Evolutionary conservation across 2,888 invertebrate genomes (phyloP).

Genomic region (Mythimna impura): DNA sequence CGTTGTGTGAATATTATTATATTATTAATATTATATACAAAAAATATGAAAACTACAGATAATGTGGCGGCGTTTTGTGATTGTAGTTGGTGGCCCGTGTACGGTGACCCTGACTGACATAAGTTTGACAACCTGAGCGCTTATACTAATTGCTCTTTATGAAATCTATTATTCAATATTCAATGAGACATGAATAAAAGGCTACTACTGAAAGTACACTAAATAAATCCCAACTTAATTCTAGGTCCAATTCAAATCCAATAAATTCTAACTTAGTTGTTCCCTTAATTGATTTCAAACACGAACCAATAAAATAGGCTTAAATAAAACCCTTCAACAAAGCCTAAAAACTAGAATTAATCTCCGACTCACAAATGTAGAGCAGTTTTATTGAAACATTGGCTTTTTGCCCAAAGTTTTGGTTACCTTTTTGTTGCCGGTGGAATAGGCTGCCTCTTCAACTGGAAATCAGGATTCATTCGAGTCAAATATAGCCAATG

Average conservation of each 20-base stretch:
- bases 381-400: neutral
- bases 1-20: too few species aligned
- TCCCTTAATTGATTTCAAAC: constrained; percentile 2
- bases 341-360: neutral
- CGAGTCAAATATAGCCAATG: too few species aligned
- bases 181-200: neutral
- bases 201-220: neutral
- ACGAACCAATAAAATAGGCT: constrained; percentile 2
- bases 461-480: too few species aligned
- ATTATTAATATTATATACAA: too few species aligned
- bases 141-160: neutral
- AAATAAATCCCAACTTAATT: neutral
- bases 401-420: neutral
- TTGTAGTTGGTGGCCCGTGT: too few species aligned
- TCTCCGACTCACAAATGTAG: constrained; percentile 1
- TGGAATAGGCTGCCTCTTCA: neutral
- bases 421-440: neutral
- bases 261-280: neutral
- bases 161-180: too few species aligned
- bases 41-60: too few species aligned
- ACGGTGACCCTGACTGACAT: neutral
- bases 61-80: too few species aligned
- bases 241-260: neutral
- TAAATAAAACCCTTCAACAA: neutral
- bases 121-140: neutral